Evolutionary conservation across 2,797 vertebrate genomes (phyloP), one percentile per base, ranked within the genome.

Genomic region (Crocidura indochinensis): DNA sequence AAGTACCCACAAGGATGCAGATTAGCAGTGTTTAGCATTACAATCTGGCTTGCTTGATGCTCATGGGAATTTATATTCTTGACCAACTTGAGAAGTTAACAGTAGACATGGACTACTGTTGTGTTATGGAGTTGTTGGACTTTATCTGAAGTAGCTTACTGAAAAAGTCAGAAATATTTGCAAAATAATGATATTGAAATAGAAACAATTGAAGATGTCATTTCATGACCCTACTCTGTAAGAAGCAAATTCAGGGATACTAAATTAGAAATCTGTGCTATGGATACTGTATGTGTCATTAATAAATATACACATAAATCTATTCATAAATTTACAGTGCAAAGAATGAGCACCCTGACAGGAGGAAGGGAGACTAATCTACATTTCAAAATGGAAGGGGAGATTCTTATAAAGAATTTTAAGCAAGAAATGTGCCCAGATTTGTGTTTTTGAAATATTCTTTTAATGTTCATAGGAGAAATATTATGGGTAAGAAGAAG

Each of bases 1-100:
- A 26, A 27, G 20, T 24, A 75, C 20, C 20, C 46, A 88, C 3
- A 92, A 78, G 73, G 51, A 27, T 88, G 46, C n/a, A 90, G 88
- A 96, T 84, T 49, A 80, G 24, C 31, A 51, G 76, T 79, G 68
- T 47, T 71, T 89, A 49, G 84, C 85, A 94, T 87, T 78, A 85
- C 91, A 80, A 19, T 72, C 29, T 84, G 11, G 90, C 44, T 87
- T 68, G 46, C 62, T 82, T 73, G 31, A 73, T 62, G 92, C 93
- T 77, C 62, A 81, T n/a, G 22, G 49, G 91, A 81, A 69, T 94
- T 7, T 87, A 3, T 47, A 78, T 84, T 72, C 78, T 71, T 78
- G 83, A 26, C 10, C 38, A 84, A 62, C 5, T 51, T 49, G 27
- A 90, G 38, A 76, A 83, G 2, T 38, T 26, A 85, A 22, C 2